Evolutionary conservation across 2,113 vertebrate genomes (phyloP).

Genomic region (Dromiciops gliroides): DNA sequence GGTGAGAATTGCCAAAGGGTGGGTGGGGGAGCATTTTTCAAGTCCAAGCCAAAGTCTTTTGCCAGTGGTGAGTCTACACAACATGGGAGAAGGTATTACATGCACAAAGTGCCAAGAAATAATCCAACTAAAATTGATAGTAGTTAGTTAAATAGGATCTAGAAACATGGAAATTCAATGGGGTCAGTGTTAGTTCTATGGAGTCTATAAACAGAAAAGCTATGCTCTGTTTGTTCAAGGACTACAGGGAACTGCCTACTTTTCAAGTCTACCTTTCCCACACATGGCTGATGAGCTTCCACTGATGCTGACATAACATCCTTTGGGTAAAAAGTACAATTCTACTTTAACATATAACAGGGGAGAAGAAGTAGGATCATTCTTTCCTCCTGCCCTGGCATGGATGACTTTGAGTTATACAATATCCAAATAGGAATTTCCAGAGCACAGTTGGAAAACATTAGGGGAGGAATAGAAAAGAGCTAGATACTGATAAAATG

Average conservation of each 20-base stretch:
- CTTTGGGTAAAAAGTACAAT: not conserved
- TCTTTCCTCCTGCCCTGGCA: not conserved
- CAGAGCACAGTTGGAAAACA: not conserved
- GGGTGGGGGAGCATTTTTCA: not conserved
- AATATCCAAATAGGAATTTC: not conserved
- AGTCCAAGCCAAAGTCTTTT: not conserved
- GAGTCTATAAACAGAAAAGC: not conserved
- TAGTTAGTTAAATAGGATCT: not conserved
- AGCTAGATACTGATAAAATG: not conserved
- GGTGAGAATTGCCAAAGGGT: not conserved
- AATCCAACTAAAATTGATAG: not conserved
- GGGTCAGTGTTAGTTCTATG: not conserved
- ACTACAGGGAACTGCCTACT: not conserved
- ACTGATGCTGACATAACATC: not conserved
- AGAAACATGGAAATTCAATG: not conserved
- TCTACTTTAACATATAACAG: not conserved
- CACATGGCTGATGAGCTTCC: not conserved
- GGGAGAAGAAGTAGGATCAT: not conserved
- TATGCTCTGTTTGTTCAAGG: not conserved
- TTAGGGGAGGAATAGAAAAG: not conserved
- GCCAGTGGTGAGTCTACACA: not conserved
- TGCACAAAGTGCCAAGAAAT: not conserved
- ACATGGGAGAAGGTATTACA: not conserved
- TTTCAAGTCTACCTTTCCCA: not conserved
- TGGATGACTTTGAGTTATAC: not conserved